Evolutionary conservation across 2,113 vertebrate genomes (phyloP).

Genomic region (Elachura formosa): DNA sequence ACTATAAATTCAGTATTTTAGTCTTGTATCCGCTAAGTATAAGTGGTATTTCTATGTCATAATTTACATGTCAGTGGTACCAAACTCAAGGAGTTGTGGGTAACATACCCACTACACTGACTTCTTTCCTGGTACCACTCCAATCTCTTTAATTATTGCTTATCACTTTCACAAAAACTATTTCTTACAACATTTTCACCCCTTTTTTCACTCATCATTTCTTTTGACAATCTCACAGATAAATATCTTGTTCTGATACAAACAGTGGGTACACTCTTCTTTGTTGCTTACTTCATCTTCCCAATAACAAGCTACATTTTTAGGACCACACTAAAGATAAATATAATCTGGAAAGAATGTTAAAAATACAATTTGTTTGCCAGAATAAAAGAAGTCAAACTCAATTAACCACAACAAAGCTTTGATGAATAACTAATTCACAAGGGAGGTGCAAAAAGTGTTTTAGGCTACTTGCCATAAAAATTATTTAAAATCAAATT

Average conservation of each 20-base stretch:
- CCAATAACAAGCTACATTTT: not conserved
- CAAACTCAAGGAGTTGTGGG: not conserved
- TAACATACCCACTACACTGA: not conserved
- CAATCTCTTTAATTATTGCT: not conserved
- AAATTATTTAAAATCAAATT: not conserved
- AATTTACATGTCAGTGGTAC: not conserved
- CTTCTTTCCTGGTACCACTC: not conserved
- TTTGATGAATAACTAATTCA: not conserved
- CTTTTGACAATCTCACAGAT: not conserved
- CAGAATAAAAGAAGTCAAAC: not conserved
- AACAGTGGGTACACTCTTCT: not conserved
- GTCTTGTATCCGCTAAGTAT: not conserved
- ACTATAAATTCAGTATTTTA: not conserved
- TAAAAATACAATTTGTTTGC: not conserved
- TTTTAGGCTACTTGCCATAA: not conserved
- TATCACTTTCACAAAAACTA: not conserved
- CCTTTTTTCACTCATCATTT: not conserved
- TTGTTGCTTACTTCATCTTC: not conserved
- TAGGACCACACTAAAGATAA: not conserved
- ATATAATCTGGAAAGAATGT: not conserved
- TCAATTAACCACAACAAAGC: not conserved
- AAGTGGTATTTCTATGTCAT: not conserved
- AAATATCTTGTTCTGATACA: not conserved
- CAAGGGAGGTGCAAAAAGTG: not conserved
- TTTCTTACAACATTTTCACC: not conserved